Conservation (phyloP, 2,888 invertebrate genomes). For the Metopia argyrocephala region DNA sequence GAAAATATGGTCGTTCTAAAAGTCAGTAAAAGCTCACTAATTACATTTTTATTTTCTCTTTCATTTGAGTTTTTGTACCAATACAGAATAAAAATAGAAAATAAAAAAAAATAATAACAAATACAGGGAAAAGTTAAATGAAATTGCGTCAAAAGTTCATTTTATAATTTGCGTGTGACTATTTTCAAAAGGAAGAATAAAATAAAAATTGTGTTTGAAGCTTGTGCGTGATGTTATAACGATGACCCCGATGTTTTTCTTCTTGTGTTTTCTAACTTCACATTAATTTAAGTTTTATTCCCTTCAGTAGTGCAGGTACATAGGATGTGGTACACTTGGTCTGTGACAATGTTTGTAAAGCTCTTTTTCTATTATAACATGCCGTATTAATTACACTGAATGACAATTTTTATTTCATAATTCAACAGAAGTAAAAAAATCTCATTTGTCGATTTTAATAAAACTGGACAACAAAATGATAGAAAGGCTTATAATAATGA, state of each 20-base stretch:
- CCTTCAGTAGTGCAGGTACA: too few relatives aligned
- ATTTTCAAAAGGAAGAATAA: conserved; percentile 19
- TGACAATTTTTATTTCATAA: too few relatives aligned
- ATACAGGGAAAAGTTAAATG: too few relatives aligned
- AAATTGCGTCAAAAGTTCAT: conserved; percentile 14
- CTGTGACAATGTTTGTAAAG: too few relatives aligned
- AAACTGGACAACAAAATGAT: too few relatives aligned
- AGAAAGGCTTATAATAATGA: too few relatives aligned
- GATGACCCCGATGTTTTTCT: conserved; percentile 51
- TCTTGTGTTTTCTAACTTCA: not conserved
- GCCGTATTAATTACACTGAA: too few relatives aligned
- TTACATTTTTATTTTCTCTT: not conserved
- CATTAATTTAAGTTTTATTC: too few relatives aligned
- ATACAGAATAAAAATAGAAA: not conserved
- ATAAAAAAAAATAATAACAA: not conserved
- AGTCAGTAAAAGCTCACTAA: conserved; percentile 54
- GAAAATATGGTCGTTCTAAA: conserved; percentile 41
- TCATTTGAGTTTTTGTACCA: not conserved
- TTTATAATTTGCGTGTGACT: conserved; percentile 53
- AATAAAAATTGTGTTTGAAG: conserved; percentile 27
- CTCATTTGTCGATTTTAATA: too few relatives aligned
- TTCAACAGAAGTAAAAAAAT: too few relatives aligned
- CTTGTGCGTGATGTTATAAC: conserved; percentile 54
- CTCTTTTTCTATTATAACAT: too few relatives aligned
- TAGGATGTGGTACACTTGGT: too few relatives aligned